A percentile compares a stretch with the other conserved stretches of the same genome.
Conservation (phyloP, 2,113 vertebrate species). For the Drymodes brunneopygia region DNA sequence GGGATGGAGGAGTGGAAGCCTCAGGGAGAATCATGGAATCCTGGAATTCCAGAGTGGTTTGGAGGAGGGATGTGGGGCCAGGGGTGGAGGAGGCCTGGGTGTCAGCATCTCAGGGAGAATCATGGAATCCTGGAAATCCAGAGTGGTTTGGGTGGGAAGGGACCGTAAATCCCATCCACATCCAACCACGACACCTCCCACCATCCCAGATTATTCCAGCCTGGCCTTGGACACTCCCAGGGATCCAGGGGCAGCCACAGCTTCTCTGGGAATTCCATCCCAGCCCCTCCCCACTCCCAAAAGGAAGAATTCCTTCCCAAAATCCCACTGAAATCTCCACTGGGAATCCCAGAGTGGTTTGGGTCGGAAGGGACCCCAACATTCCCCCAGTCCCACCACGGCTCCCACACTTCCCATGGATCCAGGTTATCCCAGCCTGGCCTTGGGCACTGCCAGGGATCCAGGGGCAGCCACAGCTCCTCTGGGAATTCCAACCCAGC, state of each 20-base stretch:
- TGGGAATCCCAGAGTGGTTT: neutral
- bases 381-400: no score
- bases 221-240: neutral
- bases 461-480: neutral
- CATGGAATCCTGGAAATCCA: neutral
- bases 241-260: neutral
- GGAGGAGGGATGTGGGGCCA: no score
- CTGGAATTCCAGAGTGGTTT: neutral
- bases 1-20: neutral
- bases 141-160: no score
- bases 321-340: accelerated
- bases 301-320: neutral
- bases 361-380: neutral
- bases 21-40: neutral
- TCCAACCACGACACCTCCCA: accelerated
- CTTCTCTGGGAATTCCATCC: neutral
- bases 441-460: neutral
- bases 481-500: neutral
- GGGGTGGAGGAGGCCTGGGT: no score
- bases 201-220: accelerated
- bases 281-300: accelerated
- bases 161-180: neutral
- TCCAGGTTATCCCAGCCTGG: accelerated
- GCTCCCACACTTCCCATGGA: no score
- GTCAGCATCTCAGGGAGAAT: neutral